Percentiles rank a stretch among this genome's conserved stretches.
Evolutionary conservation across 2,797 vertebrate species (phyloP).

Genomic region (Selene dorsalis): DNA sequence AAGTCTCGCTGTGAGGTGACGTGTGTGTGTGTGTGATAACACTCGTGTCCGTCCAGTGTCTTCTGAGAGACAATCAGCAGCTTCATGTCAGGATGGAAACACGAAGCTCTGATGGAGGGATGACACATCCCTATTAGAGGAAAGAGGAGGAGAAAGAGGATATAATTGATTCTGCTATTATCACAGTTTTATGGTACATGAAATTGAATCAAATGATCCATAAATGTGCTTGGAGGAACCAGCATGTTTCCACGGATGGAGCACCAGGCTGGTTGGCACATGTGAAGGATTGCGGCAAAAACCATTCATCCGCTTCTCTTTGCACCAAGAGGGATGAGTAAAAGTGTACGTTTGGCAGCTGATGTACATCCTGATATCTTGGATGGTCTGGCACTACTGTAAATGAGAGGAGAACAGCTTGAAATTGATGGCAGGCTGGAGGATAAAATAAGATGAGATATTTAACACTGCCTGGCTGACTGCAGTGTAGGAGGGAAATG

Average conservation of each 20-base stretch:
- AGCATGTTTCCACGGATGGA: constrained; percentile 24
- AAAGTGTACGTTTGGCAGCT: constrained; percentile 58
- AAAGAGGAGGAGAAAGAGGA: not conserved
- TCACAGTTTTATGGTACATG: constrained; percentile 57
- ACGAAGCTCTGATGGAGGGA: constrained; percentile 12
- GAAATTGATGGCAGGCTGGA: constrained; percentile 70
- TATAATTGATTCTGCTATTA: constrained; percentile 44
- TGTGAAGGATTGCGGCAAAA: constrained; percentile 15
- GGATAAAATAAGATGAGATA: constrained; percentile 70
- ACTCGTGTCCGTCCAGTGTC: constrained; percentile 11
- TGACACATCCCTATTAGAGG: constrained; percentile 26
- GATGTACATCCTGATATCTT: constrained; percentile 49
- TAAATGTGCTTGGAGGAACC: constrained; percentile 45
- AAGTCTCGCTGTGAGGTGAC: constrained; percentile 9
- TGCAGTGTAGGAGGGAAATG: constrained; percentile 56
- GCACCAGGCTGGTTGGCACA: constrained; percentile 11
- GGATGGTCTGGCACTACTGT: constrained; percentile 54
- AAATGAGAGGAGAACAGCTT: constrained; percentile 75
- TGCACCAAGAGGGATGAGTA: constrained; percentile 32
- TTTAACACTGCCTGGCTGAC: constrained; percentile 61
- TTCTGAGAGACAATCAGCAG: constrained; percentile 41
- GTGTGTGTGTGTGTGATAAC: constrained; percentile 30
- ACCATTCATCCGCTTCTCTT: constrained; percentile 26
- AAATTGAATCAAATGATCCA: constrained; percentile 63
- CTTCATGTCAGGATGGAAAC: constrained; percentile 43